phyloP scores from a whole-genome alignment of 2,113 vertebrate genomes.

The Calonectris borealis region DNA sequence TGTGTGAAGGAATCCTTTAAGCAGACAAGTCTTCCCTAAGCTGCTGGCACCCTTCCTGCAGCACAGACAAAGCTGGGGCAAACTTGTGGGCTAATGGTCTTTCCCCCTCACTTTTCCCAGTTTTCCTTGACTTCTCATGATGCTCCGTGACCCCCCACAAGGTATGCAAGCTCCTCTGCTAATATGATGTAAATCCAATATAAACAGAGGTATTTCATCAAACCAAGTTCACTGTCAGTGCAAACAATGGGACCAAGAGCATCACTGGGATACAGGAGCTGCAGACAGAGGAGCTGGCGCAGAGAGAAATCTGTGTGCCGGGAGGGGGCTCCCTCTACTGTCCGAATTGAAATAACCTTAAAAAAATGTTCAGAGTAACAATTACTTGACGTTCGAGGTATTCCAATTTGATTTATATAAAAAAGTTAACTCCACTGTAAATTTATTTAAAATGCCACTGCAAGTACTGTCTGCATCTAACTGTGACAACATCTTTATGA shows the following conservation, averaged over 20 bases:
- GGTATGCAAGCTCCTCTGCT: neutral
- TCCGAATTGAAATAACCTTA: neutral
- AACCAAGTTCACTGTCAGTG: neutral
- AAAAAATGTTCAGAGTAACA: neutral
- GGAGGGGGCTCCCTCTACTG: constrained; percentile 33
- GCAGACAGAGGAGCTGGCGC: neutral
- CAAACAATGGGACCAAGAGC: neutral
- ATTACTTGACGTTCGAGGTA: neutral
- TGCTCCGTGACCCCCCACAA: neutral
- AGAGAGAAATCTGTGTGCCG: neutral
- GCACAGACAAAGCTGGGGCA: neutral
- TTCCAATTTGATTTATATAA: neutral
- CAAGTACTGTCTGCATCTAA: neutral
- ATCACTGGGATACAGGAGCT: neutral
- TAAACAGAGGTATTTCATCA: neutral
- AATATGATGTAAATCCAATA: neutral
- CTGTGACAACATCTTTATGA: neutral
- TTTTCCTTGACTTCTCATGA: neutral
- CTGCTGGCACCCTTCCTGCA: neutral
- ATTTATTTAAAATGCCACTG: neutral
- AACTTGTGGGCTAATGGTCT: neutral
- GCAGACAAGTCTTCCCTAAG: neutral
- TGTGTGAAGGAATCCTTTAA: neutral
- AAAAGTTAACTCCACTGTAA: neutral
- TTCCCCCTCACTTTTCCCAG: neutral